Evolutionary conservation across 2,113 vertebrate species (phyloP), one percentile per base, ranked within the genome.

Genomic region (Chaetodon auriga): DNA sequence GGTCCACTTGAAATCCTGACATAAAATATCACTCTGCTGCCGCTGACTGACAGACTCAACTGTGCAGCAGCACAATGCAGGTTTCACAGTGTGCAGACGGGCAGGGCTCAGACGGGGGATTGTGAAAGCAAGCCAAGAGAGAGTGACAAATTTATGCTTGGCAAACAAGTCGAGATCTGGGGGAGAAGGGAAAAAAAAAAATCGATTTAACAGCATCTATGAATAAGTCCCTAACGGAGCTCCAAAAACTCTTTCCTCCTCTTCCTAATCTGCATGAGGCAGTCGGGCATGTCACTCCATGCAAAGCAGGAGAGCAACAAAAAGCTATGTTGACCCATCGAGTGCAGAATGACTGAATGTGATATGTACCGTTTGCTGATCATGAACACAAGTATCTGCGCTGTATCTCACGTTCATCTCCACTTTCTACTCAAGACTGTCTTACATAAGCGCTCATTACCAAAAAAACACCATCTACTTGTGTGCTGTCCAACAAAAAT

Each of bases 141-240:
- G 74, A 83, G 57, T 78, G 83, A 85, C 70, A 90, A 87, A 89
- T 85, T 68, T 83, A 82, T 80, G 49, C 87, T 79, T 91, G 90
- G 87, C 78, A 90, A 90, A 85, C 82, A 90, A 83, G 76, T 78
- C 7, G 30, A 82, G 70, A 87, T 91, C 84, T 86, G 61, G 60
- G 72, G 83, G 79, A 68, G 61, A 78, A 35, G 30, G 35, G 4
- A 10, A 10, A 51, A 9, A 48, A 49, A 58, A 84, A 46, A 68
- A 64, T 15, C 0, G 30, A 76, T 81, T 86, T 85, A 84, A 80
- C 88, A 75, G 78, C 88, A 84, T 82, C 76, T 84, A 82, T 83
- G 83, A 90, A 87, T 85, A 87, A 79, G 79, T 78, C 73, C 46
- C 72, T 63, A 84, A 81, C 53, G 63, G 78, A 79, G 84, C 85